Conservation (phyloP, 2,888 invertebrate genomes). For the Phyllotreta striolata region DNA sequence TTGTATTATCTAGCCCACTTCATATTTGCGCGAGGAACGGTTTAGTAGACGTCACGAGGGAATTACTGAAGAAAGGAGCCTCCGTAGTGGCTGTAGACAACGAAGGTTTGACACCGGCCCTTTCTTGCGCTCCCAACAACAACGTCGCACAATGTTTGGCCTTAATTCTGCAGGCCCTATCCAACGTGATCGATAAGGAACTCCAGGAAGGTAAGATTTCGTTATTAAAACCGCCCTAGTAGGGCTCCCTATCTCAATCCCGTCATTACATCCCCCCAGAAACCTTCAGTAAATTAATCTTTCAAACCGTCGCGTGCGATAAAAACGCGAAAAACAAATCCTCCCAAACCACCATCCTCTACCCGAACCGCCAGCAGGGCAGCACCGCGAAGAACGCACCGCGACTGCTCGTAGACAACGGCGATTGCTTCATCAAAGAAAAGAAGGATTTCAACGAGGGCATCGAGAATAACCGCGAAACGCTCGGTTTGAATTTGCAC, state of each 20-base stretch:
- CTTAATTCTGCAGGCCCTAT: constrained; percentile 61
- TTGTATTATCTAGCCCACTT: constrained; percentile 62
- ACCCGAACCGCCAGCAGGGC: too few relatives aligned
- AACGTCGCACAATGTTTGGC: constrained; percentile 70
- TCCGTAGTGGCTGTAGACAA: constrained; percentile 67
- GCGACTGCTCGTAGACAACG: neutral
- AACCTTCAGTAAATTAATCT: constrained; percentile 23
- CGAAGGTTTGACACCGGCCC: constrained; percentile 69
- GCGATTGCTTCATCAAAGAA: constrained; percentile 33
- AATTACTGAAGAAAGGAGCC: constrained; percentile 67
- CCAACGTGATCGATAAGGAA: constrained; percentile 33
- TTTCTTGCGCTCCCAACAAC: constrained; percentile 69
- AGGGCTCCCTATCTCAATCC: neutral
- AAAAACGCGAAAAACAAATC: constrained; percentile 25
- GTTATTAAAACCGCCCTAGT: neutral
- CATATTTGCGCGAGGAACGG: constrained; percentile 71
- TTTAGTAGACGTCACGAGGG: constrained; percentile 67
- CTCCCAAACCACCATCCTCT: constrained; percentile 5
- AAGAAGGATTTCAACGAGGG: constrained; percentile 29
- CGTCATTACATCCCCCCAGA: constrained; percentile 24
- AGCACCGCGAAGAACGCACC: neutral
- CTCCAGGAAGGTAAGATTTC: constrained; percentile 40
- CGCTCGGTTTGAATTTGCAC: constrained; percentile 48
- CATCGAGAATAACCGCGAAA: constrained; percentile 2
- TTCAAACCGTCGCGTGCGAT: constrained; percentile 13